Base-by-base conservation (phyloP, 1,140 invertebrate genomes). In the Diprion similis region DNA sequence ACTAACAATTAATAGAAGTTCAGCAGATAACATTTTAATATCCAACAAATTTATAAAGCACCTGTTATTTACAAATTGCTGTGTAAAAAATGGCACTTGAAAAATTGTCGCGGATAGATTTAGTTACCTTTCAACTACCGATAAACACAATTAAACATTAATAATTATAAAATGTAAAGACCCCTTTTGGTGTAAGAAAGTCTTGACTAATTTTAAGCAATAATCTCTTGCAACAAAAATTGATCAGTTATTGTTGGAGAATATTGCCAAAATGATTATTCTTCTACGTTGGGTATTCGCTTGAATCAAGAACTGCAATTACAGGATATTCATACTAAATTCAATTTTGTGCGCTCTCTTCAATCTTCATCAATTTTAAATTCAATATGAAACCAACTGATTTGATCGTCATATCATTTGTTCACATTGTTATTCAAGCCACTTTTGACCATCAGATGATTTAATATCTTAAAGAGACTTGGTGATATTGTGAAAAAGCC, bases 401-500 rank as follows among this genome's bases (percentile, higher is more conserved):
- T 45, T 68, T 45, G 8, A 18, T 45, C 18, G 4, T 18, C 37
- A 7, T 68, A 6, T 68, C 37, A 68, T 18, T 68, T 8, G 13
- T 19, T 19, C 17, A 13, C 37, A 68, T 18, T 64, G 17, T 68
- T 68, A 45, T 68, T 68, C 4, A 68, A 19, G 15, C 66, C 13
- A 18, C 11, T 68, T 19, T 19, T 68, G 10, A 64, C 8, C 71
- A 18, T 19, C 2, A 59, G 46, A 51, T 71, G 46, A 46, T 68
- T 66, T 17, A 74, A 59, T 15, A 59, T 59, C 81, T 91, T 89
- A 93, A 72, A 92, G 90, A 37, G 92, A 94, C 80, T 93, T 94
- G 69, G 93, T 94, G 81, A 94, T 93, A 82, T 93, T 95, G 78
- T 94, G 93, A 85, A 94, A 95, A 66, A 96, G 87, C 77, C 95